These are phyloP conservation scores for Centropyge bicolor DNA, from an alignment of 2,797 vertebrate species.

Conservation along the genomic window DNA sequence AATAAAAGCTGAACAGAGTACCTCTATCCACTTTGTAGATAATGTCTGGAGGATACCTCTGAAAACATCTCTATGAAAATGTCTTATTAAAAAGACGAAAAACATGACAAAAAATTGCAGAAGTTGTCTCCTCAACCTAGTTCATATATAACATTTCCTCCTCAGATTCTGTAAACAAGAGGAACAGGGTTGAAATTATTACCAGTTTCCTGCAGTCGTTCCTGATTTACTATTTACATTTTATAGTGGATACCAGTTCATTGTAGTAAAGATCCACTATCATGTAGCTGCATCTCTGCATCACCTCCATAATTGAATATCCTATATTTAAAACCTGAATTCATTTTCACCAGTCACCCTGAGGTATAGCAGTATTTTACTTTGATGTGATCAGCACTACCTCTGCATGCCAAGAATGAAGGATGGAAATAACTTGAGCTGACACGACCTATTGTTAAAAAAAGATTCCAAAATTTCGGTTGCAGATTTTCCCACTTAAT, in stretches of 20 bases:
- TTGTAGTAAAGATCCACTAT: constrained; percentile 34
- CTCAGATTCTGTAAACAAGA: constrained; percentile 46
- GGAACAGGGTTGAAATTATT: constrained; percentile 39
- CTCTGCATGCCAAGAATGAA: constrained; percentile 41
- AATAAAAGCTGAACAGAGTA: constrained; percentile 58
- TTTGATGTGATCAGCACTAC: constrained; percentile 42
- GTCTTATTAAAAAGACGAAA: constrained; percentile 53
- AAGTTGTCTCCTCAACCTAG: constrained; percentile 48
- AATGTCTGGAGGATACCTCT: constrained; percentile 60
- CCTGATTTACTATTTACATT: constrained; percentile 36
- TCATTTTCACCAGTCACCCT: constrained; percentile 51
- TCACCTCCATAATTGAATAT: constrained; percentile 51
- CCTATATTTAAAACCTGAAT: constrained; percentile 47
- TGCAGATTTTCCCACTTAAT: constrained; percentile 15
- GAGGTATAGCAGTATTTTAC: constrained; percentile 49
- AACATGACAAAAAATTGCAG: constrained; percentile 63
- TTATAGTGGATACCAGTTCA: constrained; percentile 36
- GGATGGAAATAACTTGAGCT: constrained; percentile 45
- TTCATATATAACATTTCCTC: constrained; percentile 34
- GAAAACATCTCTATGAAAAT: constrained; percentile 55
- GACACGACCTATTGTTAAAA: constrained; percentile 30
- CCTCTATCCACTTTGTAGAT: constrained; percentile 62
- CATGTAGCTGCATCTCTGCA: constrained; percentile 29
- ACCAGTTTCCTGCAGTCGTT: constrained; percentile 32
- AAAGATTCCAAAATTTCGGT: neutral